These are phyloP conservation scores for Ophiothrix spiculata DNA, from an alignment of 35 echinoderm and acorn worm species.

Conservation along the genomic window DNA sequence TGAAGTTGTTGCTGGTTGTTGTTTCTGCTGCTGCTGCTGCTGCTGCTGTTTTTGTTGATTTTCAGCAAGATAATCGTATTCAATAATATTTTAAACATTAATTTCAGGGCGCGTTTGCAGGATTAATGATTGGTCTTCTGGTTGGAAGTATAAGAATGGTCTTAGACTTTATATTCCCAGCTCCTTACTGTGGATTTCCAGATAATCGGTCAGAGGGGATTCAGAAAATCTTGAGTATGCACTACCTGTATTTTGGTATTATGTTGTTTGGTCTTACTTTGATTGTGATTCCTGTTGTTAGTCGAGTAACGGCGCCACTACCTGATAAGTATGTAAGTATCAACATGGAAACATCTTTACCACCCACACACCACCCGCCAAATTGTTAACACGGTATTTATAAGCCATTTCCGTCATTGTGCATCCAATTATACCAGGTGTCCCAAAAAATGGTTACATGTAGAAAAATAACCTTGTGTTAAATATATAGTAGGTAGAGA, in stretches of 20 bases:
- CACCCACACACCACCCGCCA: too few species aligned
- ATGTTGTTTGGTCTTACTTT: conserved; percentile 56
- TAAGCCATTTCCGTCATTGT: too few species aligned
- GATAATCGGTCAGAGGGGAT: conserved; percentile 49
- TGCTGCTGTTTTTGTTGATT: too few species aligned
- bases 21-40: too few species aligned
- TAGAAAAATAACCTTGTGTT: too few species aligned
- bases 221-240: conserved; percentile 11
- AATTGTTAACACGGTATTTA: too few species aligned
- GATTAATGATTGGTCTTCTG: conserved; percentile 65
- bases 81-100: background rate
- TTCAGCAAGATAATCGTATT: background rate
- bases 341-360: too few species aligned
- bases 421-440: too few species aligned
- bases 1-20: too few species aligned
- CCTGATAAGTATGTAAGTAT: conserved; percentile 59
- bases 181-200: conserved; percentile 31
- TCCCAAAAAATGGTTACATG: too few species aligned
- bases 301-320: conserved; percentile 61
- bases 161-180: conserved; percentile 60
- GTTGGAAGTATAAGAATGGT: conserved; percentile 61
- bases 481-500: too few species aligned
- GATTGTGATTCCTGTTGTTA: conserved; percentile 42
- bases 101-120: conserved; percentile 69
- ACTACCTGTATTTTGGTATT: conserved; percentile 84